Conservation (phyloP, 2,888 invertebrate species). For the Lycia hirtaria region DNA sequence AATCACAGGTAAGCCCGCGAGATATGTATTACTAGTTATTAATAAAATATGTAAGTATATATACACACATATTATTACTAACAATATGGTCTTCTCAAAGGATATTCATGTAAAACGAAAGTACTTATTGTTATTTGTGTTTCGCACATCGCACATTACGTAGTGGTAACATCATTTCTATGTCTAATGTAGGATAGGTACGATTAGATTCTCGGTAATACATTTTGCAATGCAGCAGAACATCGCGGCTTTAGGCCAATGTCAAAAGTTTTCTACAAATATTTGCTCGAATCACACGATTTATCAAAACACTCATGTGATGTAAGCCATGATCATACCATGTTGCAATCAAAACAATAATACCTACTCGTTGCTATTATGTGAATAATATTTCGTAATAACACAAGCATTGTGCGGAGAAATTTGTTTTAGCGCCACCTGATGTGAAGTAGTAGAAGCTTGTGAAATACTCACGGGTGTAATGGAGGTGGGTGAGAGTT, state of each 20-base stretch:
- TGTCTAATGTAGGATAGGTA: too few relatives aligned
- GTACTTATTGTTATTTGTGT: too few relatives aligned
- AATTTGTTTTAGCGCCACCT: slow-evolving; percentile 3
- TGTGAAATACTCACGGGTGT: not conserved
- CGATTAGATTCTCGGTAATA: too few relatives aligned
- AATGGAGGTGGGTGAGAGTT: too few relatives aligned
- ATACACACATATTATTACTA: too few relatives aligned
- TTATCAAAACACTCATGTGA: slow-evolving; percentile 17
- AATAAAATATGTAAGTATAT: too few relatives aligned
- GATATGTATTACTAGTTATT: too few relatives aligned
- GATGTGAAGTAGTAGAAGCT: not conserved
- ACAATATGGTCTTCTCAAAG: too few relatives aligned
- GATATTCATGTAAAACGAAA: too few relatives aligned
- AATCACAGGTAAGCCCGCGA: too few relatives aligned
- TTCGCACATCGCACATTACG: too few relatives aligned
- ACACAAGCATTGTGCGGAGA: not conserved
- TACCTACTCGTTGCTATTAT: not conserved
- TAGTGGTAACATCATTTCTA: too few relatives aligned
- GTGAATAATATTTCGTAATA: not conserved
- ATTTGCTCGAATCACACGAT: slow-evolving; percentile 9
- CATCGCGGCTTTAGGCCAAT: not conserved
- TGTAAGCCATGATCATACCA: slow-evolving; percentile 12
- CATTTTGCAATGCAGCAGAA: not conserved
- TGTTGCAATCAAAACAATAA: slow-evolving; percentile 20
- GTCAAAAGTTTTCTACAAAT: slow-evolving; percentile 10